Conservation (phyloP, 37 sponge, comb jelly and placozoan species). For the Chondrilla cf. caribensis region DNA sequence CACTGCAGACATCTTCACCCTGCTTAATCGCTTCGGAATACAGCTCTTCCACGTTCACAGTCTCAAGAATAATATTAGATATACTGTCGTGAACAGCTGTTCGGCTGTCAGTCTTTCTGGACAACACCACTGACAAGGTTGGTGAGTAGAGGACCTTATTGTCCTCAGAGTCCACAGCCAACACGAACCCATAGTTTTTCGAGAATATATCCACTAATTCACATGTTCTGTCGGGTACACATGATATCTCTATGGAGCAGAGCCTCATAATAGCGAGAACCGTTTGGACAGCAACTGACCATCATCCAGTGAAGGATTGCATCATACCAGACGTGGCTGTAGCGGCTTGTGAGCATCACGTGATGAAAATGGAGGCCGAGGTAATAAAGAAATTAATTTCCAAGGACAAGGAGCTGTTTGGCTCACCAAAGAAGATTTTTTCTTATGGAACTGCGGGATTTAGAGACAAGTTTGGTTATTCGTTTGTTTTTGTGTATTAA, state of each 20-base stretch:
- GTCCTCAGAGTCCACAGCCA: too few species aligned
- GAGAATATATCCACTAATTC: too few species aligned
- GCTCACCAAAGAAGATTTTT: conserved; percentile 31
- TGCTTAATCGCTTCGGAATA: not conserved
- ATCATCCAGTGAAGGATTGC: not conserved
- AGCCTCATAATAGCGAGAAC: too few species aligned
- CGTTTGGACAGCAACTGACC: too few species aligned
- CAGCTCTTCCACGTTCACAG: not conserved
- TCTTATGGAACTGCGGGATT: conserved; percentile 97
- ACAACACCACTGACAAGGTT: too few species aligned
- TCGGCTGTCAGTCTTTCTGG: not conserved
- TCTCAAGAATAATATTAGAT: not conserved
- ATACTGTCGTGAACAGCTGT: not conserved
- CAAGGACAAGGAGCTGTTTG: conserved; percentile 26
- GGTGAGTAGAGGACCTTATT: too few species aligned
- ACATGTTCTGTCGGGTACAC: too few species aligned
- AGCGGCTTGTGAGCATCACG: not conserved
- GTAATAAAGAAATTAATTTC: not conserved
- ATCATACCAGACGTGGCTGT: not conserved
- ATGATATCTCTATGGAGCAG: too few species aligned
- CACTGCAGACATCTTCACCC: not conserved
- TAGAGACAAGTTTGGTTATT: conserved; percentile 61
- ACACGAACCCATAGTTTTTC: too few species aligned
- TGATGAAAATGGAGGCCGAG: not conserved
- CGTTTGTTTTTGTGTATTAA: not conserved